Percentiles rank a stretch among this genome's conserved stretches.
These are phyloP conservation scores for Danionella dracula DNA, from an alignment of 2,797 vertebrate genomes.

Conservation along the genomic window DNA sequence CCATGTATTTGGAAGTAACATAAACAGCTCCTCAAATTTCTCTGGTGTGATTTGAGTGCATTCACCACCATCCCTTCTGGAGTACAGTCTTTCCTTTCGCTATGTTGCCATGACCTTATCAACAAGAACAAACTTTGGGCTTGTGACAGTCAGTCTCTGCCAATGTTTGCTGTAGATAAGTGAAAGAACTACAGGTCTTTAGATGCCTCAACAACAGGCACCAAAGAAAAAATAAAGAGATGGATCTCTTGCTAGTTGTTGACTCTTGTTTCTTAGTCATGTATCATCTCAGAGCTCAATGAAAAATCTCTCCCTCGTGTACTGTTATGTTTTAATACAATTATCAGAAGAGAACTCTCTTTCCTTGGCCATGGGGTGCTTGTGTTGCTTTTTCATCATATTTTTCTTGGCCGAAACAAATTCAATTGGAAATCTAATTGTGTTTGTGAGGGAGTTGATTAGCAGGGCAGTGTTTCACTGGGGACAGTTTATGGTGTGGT, in stretches of 20 bases:
- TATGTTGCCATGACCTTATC: slow-evolving; percentile 51
- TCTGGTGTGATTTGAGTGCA: background rate
- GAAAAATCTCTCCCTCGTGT: slow-evolving; percentile 23
- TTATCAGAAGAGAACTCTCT: slow-evolving; percentile 35
- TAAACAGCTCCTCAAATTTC: background rate
- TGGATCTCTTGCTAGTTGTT: slow-evolving; percentile 18
- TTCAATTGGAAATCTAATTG: slow-evolving; percentile 53
- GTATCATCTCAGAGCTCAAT: no score
- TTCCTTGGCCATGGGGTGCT: slow-evolving; percentile 5
- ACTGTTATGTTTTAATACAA: slow-evolving; percentile 42
- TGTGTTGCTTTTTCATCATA: slow-evolving; percentile 20
- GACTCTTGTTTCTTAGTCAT: no score
- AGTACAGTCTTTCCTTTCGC: slow-evolving; percentile 20
- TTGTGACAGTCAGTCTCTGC: slow-evolving; percentile 69
- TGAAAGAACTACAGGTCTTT: slow-evolving; percentile 36
- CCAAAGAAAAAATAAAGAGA: slow-evolving; percentile 24
- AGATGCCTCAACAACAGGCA: slow-evolving; percentile 17
- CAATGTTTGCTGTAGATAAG: slow-evolving; percentile 49
- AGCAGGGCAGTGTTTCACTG: slow-evolving; percentile 40
- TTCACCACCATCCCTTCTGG: slow-evolving; percentile 18
- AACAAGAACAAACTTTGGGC: slow-evolving; percentile 68
- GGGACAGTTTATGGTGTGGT: slow-evolving; percentile 45
- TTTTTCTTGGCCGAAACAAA: slow-evolving; percentile 38
- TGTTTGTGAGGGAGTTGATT: slow-evolving; percentile 50
- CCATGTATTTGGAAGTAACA: background rate